Conservation (phyloP, 2,113 vertebrate species). For the Tonatia bakeri region DNA sequence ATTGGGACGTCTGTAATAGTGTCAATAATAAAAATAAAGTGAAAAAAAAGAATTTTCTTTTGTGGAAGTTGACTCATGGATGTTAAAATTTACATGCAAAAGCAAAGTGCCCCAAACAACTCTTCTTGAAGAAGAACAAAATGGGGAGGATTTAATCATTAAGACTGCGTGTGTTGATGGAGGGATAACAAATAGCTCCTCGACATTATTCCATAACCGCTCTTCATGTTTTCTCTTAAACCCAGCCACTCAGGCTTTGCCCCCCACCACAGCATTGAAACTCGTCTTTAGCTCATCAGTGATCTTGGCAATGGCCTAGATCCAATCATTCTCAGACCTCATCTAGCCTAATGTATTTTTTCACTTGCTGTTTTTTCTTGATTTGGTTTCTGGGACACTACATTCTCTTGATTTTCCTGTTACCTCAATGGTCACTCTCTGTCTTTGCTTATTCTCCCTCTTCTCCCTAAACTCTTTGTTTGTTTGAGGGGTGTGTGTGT, state of each 20-base stretch:
- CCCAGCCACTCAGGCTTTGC: neutral
- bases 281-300: neutral
- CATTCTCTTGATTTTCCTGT: neutral
- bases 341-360: neutral
- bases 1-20: too few relatives aligned
- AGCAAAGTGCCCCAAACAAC: neutral
- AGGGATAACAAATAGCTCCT: neutral
- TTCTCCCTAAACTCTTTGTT: neutral
- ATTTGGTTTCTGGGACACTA: neutral
- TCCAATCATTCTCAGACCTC: neutral
- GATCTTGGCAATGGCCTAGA: neutral
- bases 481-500: too few relatives aligned
- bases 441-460: neutral
- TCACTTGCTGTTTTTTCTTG: neutral
- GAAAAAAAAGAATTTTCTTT: neutral
- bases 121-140: neutral
- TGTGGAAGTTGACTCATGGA: neutral
- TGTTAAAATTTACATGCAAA: neutral
- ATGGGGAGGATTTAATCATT: neutral
- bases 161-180: neutral
- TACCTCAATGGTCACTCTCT: neutral
- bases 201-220: neutral
- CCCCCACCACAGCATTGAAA: neutral
- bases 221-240: neutral
- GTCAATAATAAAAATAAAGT: too few relatives aligned